Conservation (phyloP, 2,113 vertebrate genomes). For the Phyllopteryx taeniolatus region DNA sequence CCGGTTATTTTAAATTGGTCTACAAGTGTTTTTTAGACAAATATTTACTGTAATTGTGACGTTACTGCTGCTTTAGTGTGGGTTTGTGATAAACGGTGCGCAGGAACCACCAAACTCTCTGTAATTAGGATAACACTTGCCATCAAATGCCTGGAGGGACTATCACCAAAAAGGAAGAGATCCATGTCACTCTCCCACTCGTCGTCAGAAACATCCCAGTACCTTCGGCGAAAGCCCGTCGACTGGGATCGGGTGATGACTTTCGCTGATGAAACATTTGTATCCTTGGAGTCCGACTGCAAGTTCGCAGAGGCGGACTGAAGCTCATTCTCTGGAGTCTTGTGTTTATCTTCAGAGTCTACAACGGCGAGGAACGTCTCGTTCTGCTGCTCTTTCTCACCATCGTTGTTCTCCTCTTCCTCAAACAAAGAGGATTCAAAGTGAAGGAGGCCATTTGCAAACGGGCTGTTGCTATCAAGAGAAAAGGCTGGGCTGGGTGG, state of each 20-base stretch:
- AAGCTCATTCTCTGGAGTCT: neutral
- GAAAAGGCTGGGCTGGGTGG: constrained; percentile 75
- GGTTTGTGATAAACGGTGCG: neutral
- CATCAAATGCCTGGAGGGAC: constrained; percentile 41
- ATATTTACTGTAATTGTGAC: too few relatives aligned
- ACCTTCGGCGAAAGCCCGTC: constrained; percentile 56
- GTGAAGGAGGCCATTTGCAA: constrained; percentile 73
- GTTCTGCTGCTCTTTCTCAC: constrained; percentile 21
- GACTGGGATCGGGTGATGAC: constrained; percentile 57
- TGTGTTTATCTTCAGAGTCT: constrained; percentile 21
- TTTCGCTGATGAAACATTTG: constrained; percentile 26
- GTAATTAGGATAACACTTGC: constrained; percentile 51
- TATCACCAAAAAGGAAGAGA: constrained; percentile 52
- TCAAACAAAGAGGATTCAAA: constrained; percentile 77
- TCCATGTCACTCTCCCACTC: constrained; percentile 64
- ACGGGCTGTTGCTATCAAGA: constrained; percentile 71
- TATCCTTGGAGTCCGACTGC: constrained; percentile 22
- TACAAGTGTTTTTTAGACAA: too few relatives aligned
- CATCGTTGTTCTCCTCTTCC: constrained; percentile 60
- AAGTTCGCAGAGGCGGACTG: constrained; percentile 10
- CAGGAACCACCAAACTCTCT: neutral
- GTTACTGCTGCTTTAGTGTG: neutral
- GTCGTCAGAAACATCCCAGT: constrained; percentile 63
- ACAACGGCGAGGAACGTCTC: neutral
- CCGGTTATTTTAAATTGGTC: too few relatives aligned